Evolutionary conservation across 1,140 invertebrate genomes (phyloP), one percentile per base, ranked within the genome.

Genomic region (Fopius arisanus): DNA sequence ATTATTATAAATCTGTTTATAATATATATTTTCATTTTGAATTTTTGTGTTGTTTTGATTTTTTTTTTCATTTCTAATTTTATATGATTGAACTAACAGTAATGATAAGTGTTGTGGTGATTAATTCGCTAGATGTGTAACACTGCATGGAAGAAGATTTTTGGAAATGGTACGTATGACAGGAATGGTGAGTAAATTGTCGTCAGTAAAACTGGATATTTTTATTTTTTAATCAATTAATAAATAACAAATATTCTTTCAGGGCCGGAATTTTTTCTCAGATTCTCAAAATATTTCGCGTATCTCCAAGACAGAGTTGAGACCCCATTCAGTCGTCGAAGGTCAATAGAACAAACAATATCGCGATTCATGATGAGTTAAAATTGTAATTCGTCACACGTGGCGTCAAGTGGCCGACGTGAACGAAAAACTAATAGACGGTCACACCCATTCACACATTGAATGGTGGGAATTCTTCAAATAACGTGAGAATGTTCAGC

Each of bases 1-100:
- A 84, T 84, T 83, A 85, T 86, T 86, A 87, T 86, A 86, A 85
- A 87, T 81, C 78, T 87, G 81, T 87, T 86, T 87, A 86, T 86
- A 86, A 87, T 87, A 87, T 87, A 87, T 87, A 83, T 85, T 87
- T 87, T 87, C 80, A 87, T 87, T 87, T 87, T 85, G 80, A 87
- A 83, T 80, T 77, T 70, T 72, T 84, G 80, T 78, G 67, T 79
- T 5, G 7, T 5, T 48, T 16, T 48, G 4, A 3, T 59, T 28
- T 59, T 23, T 59, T 59, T 59, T 79, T 66, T 14, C 75, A 72
- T 73, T 73, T 66, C 1, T 16, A n/a, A 5, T 48, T 48, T 12
- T 1, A 16, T 19, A 19, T 14, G 14, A 48, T 48, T 48, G 43
- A n/a, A 69, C 37, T 51, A 69, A 69, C 28, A 28, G 16, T 23